A percentile compares a stretch with the other conserved stretches of the same genome.
Evolutionary conservation across 2,113 vertebrate species (phyloP).

Genomic region (Corythornis madagascariensis): DNA sequence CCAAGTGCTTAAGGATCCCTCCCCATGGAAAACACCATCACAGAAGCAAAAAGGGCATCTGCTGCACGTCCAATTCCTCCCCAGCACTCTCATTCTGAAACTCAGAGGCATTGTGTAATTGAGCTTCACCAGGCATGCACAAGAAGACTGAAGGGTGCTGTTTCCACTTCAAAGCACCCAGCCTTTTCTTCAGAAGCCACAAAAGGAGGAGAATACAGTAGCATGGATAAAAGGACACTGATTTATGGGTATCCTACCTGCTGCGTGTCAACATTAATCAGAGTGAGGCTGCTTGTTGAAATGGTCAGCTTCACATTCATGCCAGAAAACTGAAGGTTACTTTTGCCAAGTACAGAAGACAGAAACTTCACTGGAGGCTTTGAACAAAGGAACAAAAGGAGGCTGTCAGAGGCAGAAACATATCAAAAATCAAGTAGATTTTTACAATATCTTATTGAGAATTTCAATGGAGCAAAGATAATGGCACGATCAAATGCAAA

Average conservation of each 20-base stretch:
- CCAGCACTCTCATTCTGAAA: neutral
- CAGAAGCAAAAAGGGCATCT: neutral
- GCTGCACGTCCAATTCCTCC: neutral
- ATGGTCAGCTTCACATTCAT: conserved; percentile 85
- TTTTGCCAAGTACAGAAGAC: conserved; percentile 88
- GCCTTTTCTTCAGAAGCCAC: neutral
- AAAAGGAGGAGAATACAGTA: neutral
- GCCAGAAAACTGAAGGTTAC: conserved; percentile 92
- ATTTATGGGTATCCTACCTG: conserved; percentile 78
- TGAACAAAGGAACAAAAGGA: conserved; percentile 56
- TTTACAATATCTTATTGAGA: neutral
- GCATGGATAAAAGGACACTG: neutral
- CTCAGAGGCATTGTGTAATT: neutral
- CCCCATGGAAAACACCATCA: neutral
- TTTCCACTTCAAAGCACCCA: neutral
- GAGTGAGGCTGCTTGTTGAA: conserved; percentile 85
- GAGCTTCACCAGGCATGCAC: neutral
- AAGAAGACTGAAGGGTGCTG: neutral
- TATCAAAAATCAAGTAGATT: neutral
- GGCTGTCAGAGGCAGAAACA: neutral
- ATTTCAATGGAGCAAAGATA: conserved; percentile 6
- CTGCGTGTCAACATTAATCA: conserved; percentile 82
- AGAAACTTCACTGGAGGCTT: conserved; percentile 85
- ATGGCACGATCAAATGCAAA: neutral
- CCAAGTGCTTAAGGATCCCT: neutral